Conservation (phyloP, 2,113 vertebrate species). For the Xyrauchen texanus region DNA sequence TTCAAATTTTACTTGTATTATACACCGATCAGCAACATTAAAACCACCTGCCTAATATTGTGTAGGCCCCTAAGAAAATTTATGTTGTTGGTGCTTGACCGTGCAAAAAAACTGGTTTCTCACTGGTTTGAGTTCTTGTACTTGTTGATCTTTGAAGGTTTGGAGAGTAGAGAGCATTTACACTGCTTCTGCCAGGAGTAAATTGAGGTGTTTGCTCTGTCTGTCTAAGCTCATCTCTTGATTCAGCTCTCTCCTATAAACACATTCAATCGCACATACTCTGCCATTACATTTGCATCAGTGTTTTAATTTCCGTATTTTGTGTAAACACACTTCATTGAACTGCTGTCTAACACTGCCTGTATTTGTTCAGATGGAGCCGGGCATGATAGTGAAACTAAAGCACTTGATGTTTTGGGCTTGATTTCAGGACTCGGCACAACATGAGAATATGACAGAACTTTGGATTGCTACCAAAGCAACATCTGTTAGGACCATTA, state of each 20-base stretch:
- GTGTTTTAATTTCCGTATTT: not conserved
- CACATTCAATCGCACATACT: not conserved
- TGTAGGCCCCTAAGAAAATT: too few species aligned
- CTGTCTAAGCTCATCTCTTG: not conserved
- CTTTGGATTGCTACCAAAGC: conserved; percentile 20
- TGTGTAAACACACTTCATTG: conserved; percentile 5
- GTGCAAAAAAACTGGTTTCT: too few species aligned
- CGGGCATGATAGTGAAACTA: not conserved
- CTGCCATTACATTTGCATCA: not conserved
- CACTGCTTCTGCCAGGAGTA: too few species aligned
- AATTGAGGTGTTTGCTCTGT: not conserved
- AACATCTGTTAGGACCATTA: conserved; percentile 30
- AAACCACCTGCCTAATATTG: too few species aligned
- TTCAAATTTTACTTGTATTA: too few species aligned
- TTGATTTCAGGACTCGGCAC: not conserved
- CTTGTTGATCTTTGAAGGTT: too few species aligned
- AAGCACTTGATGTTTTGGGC: not conserved
- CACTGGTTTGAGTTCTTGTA: too few species aligned
- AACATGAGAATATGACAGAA: conserved; percentile 26
- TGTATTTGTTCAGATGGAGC: conserved; percentile 29
- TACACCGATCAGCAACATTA: too few species aligned
- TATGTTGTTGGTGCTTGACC: too few species aligned
- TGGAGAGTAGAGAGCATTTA: too few species aligned
- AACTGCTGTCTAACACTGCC: not conserved
- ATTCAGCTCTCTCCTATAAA: not conserved